These are phyloP conservation scores for Venustoraphidia nigricollis DNA, from an alignment of 2,888 invertebrate genomes.

Conservation along the genomic window DNA sequence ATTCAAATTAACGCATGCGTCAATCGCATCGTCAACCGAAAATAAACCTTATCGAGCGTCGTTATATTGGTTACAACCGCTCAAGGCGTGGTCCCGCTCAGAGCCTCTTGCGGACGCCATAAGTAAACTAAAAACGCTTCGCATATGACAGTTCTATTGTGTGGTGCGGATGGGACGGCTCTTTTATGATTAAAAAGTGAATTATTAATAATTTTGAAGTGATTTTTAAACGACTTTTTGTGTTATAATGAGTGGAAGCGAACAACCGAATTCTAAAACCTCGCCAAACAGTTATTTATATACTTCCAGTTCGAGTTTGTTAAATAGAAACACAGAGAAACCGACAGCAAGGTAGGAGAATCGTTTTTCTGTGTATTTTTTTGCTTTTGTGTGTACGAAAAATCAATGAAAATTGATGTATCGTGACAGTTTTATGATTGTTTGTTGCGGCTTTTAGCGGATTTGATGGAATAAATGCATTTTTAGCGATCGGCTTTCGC, in stretches of 20 bases:
- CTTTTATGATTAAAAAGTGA: neutral
- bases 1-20: no score
- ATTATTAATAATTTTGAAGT: neutral
- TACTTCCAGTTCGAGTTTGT: conserved; percentile 5
- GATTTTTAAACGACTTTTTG: neutral
- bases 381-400: neutral
- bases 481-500: no score
- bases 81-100: no score
- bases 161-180: no score
- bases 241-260: conserved; percentile 6
- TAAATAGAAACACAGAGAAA: conserved; percentile 6
- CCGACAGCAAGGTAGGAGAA: conserved; percentile 2
- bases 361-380: neutral
- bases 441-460: no score
- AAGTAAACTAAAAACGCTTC: neutral
- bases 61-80: no score
- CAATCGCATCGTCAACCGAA: no score
- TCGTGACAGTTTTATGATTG: no score
- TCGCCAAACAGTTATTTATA: conserved; percentile 7
- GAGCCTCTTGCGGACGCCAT: neutral
- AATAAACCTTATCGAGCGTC: no score
- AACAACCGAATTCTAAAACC: conserved; percentile 6
- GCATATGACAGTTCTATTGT: no score
- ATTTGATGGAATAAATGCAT: no score
- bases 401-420: no score